A percentile compares a stretch with the other conserved stretches of the same genome.
Conservation (phyloP, 2,888 invertebrate species). For the Torymus auratus region DNA sequence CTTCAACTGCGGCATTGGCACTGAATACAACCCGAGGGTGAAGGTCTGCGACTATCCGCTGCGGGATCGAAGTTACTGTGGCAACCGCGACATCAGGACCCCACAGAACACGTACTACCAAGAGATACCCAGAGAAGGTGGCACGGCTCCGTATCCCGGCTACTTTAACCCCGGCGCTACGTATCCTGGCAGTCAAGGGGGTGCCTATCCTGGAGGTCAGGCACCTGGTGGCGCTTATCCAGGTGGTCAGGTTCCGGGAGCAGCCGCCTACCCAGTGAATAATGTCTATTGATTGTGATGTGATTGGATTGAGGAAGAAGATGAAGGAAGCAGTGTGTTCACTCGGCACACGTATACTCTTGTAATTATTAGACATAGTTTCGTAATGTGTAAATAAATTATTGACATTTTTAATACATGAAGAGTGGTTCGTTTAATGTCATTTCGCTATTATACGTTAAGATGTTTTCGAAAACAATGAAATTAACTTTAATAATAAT, state of each 20-base stretch:
- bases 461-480: not conserved
- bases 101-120: no score
- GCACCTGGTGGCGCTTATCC: no score
- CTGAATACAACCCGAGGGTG: conserved; percentile 67
- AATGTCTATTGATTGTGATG: no score
- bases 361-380: conserved; percentile 32
- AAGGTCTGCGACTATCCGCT: conserved; percentile 67
- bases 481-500: not conserved
- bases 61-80: conserved; percentile 60
- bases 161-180: no score
- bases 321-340: not conserved
- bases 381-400: conserved; percentile 1
- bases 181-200: no score
- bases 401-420: not conserved
- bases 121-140: no score
- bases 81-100: conserved; percentile 56
- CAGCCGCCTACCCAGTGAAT: no score
- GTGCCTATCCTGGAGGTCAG: no score
- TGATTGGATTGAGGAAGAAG: not conserved
- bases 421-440: not conserved
- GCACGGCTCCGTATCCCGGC: no score
- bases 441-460: not conserved
- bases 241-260: no score
- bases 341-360: not conserved
- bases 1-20: conserved; percentile 65